phyloP scores from a whole-genome alignment of 2,888 invertebrate genomes.

The Dascillus cervinus region DNA sequence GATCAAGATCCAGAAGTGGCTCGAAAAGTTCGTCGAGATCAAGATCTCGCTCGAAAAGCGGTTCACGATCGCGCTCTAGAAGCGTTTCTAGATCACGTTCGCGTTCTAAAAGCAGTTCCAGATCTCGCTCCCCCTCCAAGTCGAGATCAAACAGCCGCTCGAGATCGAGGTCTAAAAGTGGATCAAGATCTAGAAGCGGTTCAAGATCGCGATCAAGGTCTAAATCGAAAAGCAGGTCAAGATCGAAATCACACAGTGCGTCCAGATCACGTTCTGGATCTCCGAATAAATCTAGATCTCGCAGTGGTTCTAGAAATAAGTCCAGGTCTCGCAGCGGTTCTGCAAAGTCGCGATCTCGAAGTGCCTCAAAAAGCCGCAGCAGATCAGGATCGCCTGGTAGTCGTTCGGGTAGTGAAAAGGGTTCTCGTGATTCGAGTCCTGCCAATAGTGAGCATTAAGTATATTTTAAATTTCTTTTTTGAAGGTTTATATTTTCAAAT shows the following conservation, averaged over 20 bases:
- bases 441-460: conserved; percentile 10
- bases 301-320: conserved; percentile 35
- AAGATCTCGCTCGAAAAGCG: conserved; percentile 27
- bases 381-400: conserved; percentile 5
- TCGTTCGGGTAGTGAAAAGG: conserved; percentile 10
- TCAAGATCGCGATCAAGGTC: conserved; percentile 27
- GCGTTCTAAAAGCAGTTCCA: conserved; percentile 26
- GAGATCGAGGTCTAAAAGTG: conserved; percentile 25
- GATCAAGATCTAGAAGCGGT: conserved; percentile 21
- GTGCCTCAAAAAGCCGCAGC: conserved; percentile 20
- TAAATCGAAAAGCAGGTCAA: conserved; percentile 30
- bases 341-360: conserved; percentile 28
- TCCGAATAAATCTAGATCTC: conserved; percentile 23
- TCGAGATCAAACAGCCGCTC: conserved; percentile 36
- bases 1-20: conserved; percentile 39
- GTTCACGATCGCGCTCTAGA: conserved; percentile 39
- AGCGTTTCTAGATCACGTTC: conserved; percentile 37
- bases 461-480: too few relatives aligned
- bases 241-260: conserved; percentile 34
- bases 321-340: conserved; percentile 37
- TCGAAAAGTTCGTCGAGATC: conserved; percentile 43
- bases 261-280: conserved; percentile 38
- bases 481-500: too few relatives aligned
- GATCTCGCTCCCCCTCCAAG: conserved; percentile 38
- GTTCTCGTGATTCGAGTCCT: conserved; percentile 14